Percentiles rank a stretch among this genome's conserved stretches.
These are phyloP conservation scores for Apamea monoglypha DNA, from an alignment of 2,888 invertebrate genomes.

Conservation along the genomic window DNA sequence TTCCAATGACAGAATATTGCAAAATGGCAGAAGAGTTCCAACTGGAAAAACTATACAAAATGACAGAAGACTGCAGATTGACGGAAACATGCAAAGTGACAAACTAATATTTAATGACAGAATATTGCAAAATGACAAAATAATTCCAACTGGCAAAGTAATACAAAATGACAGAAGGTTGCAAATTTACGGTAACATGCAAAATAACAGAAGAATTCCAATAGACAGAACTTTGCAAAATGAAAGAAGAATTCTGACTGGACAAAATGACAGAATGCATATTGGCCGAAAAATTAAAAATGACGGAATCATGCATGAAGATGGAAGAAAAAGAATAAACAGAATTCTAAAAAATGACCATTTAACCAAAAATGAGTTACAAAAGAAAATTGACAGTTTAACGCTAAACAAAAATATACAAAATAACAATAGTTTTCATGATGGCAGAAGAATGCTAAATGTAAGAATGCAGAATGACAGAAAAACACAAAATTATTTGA, in stretches of 20 bases:
- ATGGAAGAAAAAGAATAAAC: constrained; percentile 13
- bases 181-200: neutral
- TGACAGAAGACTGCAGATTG: neutral
- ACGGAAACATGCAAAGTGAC: neutral
- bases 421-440: neutral
- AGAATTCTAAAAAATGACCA: constrained; percentile 21
- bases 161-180: neutral
- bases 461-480: constrained; percentile 13
- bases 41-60: neutral
- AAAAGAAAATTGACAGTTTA: constrained; percentile 31
- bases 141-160: neutral
- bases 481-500: neutral
- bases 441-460: neutral
- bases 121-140: constrained; percentile 5
- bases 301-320: neutral
- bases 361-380: neutral
- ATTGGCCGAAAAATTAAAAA: neutral
- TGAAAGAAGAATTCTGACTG: neutral
- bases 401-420: neutral
- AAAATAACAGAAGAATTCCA: neutral
- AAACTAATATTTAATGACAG: neutral
- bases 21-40: neutral
- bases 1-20: neutral
- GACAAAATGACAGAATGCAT: neutral
- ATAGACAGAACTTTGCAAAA: neutral